Evolutionary conservation across 2,113 vertebrate species (phyloP).

Genomic region (Ariopsis seemanni): DNA sequence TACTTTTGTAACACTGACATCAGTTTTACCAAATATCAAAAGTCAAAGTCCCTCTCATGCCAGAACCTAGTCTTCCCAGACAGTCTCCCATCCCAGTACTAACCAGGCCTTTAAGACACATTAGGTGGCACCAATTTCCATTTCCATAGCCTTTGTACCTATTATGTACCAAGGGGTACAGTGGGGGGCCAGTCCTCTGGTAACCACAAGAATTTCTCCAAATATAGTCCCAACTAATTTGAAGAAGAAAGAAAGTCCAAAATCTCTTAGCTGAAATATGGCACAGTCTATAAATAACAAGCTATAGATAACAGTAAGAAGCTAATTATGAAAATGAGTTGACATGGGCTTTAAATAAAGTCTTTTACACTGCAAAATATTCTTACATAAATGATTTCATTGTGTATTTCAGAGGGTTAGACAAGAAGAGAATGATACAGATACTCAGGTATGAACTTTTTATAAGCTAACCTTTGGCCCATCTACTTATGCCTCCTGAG

Average conservation of each 20-base stretch:
- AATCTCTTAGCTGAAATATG: neutral
- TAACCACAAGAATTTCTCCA: neutral
- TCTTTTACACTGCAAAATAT: neutral
- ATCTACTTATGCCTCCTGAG: too few species aligned
- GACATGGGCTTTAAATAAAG: neutral
- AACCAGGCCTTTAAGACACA: too few species aligned
- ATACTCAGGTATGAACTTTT: neutral
- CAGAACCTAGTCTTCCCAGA: too few species aligned
- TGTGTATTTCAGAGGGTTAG: neutral
- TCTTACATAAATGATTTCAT: neutral
- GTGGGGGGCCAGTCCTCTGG: too few species aligned
- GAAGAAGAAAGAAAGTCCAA: neutral
- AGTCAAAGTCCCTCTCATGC: too few species aligned
- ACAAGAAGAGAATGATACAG: neutral
- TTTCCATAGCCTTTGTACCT: too few species aligned
- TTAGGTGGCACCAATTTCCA: too few species aligned
- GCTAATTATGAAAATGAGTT: neutral
- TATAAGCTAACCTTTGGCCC: neutral
- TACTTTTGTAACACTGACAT: neutral
- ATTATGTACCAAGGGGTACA: too few species aligned
- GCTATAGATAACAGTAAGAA: neutral
- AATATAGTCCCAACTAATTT: neutral
- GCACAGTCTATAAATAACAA: conserved; percentile 2
- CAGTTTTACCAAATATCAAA: neutral
- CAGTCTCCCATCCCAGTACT: too few species aligned